Evolutionary conservation across 2,113 vertebrate species (phyloP).

Genomic region (Agapornis roseicollis): DNA sequence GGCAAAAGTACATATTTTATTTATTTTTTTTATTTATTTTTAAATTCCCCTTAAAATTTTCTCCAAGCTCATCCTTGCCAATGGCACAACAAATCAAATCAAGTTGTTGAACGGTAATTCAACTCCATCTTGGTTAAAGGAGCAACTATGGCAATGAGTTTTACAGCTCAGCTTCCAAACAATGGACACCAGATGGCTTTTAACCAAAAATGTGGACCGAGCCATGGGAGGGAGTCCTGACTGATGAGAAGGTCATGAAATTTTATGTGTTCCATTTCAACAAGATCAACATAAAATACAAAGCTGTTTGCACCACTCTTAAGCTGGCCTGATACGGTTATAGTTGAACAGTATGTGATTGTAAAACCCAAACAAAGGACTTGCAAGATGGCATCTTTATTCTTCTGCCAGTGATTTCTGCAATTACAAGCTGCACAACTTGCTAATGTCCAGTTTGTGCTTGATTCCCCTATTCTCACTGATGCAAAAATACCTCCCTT

Average conservation of each 20-base stretch:
- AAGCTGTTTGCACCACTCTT: background rate
- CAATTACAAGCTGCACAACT: background rate
- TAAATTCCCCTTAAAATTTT: background rate
- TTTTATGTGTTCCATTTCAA: background rate
- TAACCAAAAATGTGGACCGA: background rate
- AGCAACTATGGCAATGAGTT: background rate
- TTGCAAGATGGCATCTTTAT: accelerated
- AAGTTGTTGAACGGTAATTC: background rate
- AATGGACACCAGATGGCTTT: background rate
- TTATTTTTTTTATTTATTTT: background rate
- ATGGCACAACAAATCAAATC: background rate
- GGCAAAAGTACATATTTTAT: background rate
- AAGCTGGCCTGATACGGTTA: background rate
- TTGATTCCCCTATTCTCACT: background rate
- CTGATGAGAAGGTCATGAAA: background rate
- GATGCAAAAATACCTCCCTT: background rate
- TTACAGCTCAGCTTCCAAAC: background rate
- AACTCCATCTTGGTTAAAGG: background rate
- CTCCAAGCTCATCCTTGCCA: background rate
- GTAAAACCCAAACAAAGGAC: background rate
- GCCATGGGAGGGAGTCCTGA: background rate
- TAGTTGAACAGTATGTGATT: background rate
- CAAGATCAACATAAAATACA: background rate
- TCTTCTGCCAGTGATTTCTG: background rate
- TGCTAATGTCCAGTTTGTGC: background rate